Conservation (phyloP, 1,140 invertebrate genomes). For the Globodera rostochiensis region DNA sequence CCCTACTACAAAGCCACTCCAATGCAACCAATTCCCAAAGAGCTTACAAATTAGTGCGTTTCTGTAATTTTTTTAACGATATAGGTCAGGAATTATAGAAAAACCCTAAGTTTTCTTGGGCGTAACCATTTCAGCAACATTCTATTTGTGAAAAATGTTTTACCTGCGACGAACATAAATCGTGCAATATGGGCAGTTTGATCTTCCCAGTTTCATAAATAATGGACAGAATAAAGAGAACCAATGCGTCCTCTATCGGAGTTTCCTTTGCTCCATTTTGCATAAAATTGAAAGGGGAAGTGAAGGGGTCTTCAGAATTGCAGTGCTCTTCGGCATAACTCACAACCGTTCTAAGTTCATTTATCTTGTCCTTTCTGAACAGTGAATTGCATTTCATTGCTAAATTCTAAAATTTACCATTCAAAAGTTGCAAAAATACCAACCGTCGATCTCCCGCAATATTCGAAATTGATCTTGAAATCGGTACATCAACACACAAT, state of each 20-base stretch:
- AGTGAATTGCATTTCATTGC: background rate
- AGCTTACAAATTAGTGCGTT: too few species aligned
- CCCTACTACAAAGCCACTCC: too few species aligned
- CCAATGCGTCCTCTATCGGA: background rate
- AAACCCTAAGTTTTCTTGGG: too few species aligned
- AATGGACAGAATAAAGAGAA: background rate
- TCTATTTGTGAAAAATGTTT: background rate
- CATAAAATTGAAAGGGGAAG: constrained; percentile 16
- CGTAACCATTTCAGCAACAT: too few species aligned
- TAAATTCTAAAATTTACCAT: background rate
- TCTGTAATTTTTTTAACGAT: too few species aligned
- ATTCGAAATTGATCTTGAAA: constrained; percentile 37
- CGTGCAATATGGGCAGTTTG: background rate
- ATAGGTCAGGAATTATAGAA: too few species aligned
- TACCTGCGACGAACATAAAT: background rate
- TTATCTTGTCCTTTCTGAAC: background rate
- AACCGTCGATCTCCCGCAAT: constrained; percentile 31
- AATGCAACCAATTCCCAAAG: too few species aligned
- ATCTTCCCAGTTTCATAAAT: constrained; percentile 10
- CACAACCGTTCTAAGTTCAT: constrained; percentile 9
- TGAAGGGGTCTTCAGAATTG: background rate
- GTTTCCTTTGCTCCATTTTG: background rate
- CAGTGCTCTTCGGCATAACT: constrained; percentile 13
- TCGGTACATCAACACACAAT: constrained; percentile 82
- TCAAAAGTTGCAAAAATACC: background rate